These are phyloP conservation scores for Manis javanica DNA, from an alignment of 2,797 vertebrate species.

Conservation along the genomic window DNA sequence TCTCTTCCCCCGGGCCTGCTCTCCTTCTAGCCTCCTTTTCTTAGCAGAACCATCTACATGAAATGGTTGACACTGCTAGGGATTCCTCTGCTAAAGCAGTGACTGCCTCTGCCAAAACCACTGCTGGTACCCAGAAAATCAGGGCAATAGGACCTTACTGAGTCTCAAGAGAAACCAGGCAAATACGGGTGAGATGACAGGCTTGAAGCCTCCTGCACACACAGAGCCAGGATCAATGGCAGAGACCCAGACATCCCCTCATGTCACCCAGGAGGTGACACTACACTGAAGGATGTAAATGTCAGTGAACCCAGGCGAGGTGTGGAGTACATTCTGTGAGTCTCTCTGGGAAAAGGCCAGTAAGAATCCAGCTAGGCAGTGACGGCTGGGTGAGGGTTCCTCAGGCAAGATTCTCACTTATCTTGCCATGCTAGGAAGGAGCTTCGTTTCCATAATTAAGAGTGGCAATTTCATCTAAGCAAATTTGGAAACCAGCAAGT, in stretches of 20 bases:
- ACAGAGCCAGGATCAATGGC: neutral
- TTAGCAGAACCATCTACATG: neutral
- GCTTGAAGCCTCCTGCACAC: neutral
- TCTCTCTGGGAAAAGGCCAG: constrained; percentile 6
- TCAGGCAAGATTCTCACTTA: neutral
- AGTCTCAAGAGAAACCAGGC: neutral
- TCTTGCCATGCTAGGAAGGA: neutral
- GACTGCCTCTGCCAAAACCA: neutral
- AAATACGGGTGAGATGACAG: neutral
- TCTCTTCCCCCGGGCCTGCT: neutral
- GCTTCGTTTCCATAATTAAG: constrained; percentile 28
- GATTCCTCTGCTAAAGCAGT: neutral
- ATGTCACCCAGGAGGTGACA: neutral
- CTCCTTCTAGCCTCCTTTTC: constrained; percentile 32
- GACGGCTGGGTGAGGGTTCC: neutral
- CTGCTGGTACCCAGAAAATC: neutral
- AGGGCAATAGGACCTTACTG: neutral
- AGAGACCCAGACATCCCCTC: constrained; percentile 14
- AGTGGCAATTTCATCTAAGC: constrained; percentile 28
- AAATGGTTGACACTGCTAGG: neutral
- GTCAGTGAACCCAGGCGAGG: neutral
- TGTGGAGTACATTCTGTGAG: neutral
- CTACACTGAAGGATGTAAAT: neutral
- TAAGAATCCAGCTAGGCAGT: neutral
- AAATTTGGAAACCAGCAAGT: constrained; percentile 58